Conservation (phyloP, 2,113 vertebrate species). For the Marmota flaviventris region DNA sequence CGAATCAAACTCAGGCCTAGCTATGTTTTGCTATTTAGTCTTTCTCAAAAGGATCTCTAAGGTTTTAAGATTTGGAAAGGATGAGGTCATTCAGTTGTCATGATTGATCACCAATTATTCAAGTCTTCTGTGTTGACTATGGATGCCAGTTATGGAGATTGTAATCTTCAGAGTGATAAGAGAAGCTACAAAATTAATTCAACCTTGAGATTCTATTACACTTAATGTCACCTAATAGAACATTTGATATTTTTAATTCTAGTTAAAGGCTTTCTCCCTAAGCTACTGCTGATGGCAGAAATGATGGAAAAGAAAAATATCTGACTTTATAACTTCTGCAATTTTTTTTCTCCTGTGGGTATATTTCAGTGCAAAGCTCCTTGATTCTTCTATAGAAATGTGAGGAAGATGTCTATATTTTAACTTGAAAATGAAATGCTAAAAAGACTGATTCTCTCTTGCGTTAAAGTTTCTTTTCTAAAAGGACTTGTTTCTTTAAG, state of each 20-base stretch:
- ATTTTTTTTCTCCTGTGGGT: slow-evolving; percentile 64
- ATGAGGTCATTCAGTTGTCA: slow-evolving; percentile 81
- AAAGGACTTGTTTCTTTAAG: neutral
- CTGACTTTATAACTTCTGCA: slow-evolving; percentile 57
- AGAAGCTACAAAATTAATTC: slow-evolving; percentile 84
- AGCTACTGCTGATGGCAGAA: slow-evolving; percentile 69
- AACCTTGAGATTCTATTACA: slow-evolving; percentile 87
- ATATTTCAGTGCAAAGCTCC: slow-evolving; percentile 59
- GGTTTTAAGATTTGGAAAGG: slow-evolving; percentile 72
- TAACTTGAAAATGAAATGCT: slow-evolving; percentile 60
- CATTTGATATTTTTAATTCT: slow-evolving; percentile 85
- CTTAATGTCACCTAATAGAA: slow-evolving; percentile 82
- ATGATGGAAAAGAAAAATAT: slow-evolving; percentile 70
- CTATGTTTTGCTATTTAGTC: slow-evolving; percentile 73
- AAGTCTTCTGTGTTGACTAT: slow-evolving; percentile 73
- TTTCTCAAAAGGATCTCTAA: slow-evolving; percentile 57
- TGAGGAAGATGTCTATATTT: neutral
- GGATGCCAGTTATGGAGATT: slow-evolving; percentile 84
- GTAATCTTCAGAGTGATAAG: slow-evolving; percentile 83
- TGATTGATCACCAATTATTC: slow-evolving; percentile 86
- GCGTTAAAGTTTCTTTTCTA: slow-evolving; percentile 26
- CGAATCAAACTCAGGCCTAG: slow-evolving; percentile 29
- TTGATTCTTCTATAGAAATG: slow-evolving; percentile 58
- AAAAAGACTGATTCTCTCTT: neutral
- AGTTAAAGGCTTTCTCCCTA: slow-evolving; percentile 72